phyloP scores from a whole-genome alignment of 1,140 invertebrate genomes.

The Macrocentrus cingulum region DNA sequence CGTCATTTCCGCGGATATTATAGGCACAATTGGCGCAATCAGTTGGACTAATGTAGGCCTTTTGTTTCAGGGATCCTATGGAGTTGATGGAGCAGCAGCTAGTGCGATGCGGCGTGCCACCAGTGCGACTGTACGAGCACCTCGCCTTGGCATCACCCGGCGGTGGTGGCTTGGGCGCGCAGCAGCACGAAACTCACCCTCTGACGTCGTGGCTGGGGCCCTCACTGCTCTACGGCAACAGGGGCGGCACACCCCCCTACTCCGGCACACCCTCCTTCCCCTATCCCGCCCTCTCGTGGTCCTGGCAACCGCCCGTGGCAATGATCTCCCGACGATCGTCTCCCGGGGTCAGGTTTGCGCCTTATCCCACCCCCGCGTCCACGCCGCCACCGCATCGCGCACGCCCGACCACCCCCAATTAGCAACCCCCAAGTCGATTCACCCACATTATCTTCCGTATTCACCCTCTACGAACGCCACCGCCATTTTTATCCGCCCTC shows the following conservation, averaged over 20 bases:
- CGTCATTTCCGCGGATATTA: too few species aligned
- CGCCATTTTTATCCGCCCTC: slow-evolving; percentile 7
- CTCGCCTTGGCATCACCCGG: slow-evolving; percentile 48
- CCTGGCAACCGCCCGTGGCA: slow-evolving; percentile 50
- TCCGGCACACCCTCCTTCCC: slow-evolving; percentile 39
- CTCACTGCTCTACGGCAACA: slow-evolving; percentile 41
- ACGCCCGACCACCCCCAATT: slow-evolving; percentile 50
- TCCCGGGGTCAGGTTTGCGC: slow-evolving; percentile 50
- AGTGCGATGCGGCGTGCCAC: slow-evolving; percentile 54
- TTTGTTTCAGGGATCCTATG: slow-evolving; percentile 54
- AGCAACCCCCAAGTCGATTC: slow-evolving; percentile 34
- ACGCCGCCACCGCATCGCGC: slow-evolving; percentile 44
- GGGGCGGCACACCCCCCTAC: slow-evolving; percentile 44
- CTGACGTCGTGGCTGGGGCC: slow-evolving; percentile 39
- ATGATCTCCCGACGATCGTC: slow-evolving; percentile 53
- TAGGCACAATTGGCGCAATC: too few species aligned
- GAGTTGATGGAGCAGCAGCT: slow-evolving; percentile 57
- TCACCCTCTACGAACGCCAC: not conserved
- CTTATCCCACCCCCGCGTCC: slow-evolving; percentile 46
- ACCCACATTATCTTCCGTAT: not conserved
- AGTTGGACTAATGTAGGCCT: too few species aligned
- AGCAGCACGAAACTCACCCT: slow-evolving; percentile 40
- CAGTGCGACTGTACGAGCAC: slow-evolving; percentile 55
- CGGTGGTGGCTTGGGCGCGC: too few species aligned
- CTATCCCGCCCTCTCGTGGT: slow-evolving; percentile 49